phyloP scores from a whole-genome alignment of 2,797 vertebrate genomes.

The Semaprochilodus insignis region DNA sequence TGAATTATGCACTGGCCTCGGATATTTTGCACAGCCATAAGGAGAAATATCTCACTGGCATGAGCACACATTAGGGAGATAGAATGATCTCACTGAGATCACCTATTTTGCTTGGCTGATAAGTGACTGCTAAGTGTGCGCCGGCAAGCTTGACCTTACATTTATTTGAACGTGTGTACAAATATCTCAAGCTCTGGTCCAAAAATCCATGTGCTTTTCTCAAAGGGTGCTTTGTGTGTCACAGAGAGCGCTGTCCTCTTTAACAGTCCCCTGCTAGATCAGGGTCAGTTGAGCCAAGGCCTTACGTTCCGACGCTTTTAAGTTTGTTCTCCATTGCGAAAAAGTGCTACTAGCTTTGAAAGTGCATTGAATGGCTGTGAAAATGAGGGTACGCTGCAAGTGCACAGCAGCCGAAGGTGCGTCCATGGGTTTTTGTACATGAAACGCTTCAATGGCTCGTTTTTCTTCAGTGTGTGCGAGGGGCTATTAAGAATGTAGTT shows the following conservation, averaged over 20 bases:
- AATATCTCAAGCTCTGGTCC: not conserved
- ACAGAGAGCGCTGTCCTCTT: not conserved
- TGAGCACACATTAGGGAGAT: not conserved
- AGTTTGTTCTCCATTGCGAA: slow-evolving; percentile 2
- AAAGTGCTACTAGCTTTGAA: not conserved
- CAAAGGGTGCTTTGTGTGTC: not conserved
- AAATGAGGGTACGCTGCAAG: not conserved
- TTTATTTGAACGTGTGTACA: not conserved
- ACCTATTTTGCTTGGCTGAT: not conserved
- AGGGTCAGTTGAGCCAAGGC: slow-evolving; percentile 8
- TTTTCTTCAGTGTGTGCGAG: slow-evolving; percentile 14
- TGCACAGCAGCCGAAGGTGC: not conserved
- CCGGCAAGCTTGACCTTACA: not conserved
- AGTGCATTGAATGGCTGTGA: not conserved
- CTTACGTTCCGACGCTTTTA: not conserved
- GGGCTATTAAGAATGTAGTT: slow-evolving; percentile 21
- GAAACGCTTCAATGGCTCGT: not conserved
- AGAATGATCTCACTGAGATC: not conserved
- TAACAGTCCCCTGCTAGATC: not conserved
- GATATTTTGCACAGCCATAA: not conserved
- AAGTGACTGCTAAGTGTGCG: not conserved
- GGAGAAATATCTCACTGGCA: not conserved
- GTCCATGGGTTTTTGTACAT: not conserved
- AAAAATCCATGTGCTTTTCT: not conserved
- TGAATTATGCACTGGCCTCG: not conserved